Base-by-base conservation (phyloP, 2,888 invertebrate genomes). In the Nomada goodeniana region DNA sequence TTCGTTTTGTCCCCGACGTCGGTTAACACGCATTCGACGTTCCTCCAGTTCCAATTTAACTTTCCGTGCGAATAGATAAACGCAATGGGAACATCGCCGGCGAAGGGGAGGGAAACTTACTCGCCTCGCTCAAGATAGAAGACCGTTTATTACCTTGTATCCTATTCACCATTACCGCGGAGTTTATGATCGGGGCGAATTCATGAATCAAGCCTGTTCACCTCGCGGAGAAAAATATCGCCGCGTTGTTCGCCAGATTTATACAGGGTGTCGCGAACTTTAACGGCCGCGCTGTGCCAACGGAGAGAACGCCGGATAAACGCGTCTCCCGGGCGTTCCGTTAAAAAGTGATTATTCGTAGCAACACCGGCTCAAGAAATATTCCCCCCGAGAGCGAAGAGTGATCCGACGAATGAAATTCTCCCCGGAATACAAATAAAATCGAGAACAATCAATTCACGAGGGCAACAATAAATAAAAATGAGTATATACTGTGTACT, bases 101-200 rank as follows among this genome's bases (percentile, higher is more conserved):
- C 59, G 59, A 26, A 18, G 50, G 18, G 18, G n/a, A 50, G 53
- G 18, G 76, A 59, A 72, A 76, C 82, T 82, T 60, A 68, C 71
- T 23, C 57, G 83, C 72, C 69, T 50, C 23, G 68, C 67, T 57
- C 71, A 47, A 76, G 72, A 82, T 69, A 82, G 82, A 82, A 68
- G 72, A 76, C 50, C 82, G 82, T 82, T 82, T 82, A 82, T 82
- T 82, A 82, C 76, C 82, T 76, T 82, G 82, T 82, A 82, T 82
- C 76, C 76, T 72, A 82, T 76, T 72, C 76, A 71, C 82, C 82
- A 68, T 76, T 82, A 76, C 82, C 67, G 20, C n/a, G 50, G 76
- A 65, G 76, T 82, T 82, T 82, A 76, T 76, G 82, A 82, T 82
- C 82, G 76, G 59, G 29, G 60, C 60, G 61, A 82, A 82, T 76